phyloP scores from a whole-genome alignment of 2,888 invertebrate genomes.

The Frankliniella intonsa region DNA sequence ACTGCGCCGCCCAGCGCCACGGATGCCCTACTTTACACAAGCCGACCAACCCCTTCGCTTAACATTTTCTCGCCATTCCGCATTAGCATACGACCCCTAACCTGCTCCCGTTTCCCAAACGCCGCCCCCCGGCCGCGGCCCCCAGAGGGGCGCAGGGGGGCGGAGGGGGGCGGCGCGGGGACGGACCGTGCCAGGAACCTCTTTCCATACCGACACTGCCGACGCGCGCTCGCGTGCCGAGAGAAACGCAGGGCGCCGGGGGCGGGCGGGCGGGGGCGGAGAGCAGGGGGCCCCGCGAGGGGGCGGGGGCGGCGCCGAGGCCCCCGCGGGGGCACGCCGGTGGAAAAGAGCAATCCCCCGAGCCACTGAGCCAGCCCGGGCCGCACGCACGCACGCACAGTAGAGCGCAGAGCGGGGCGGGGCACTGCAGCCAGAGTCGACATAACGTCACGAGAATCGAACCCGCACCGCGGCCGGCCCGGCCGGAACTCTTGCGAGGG shows the following conservation, averaged over 20 bases:
- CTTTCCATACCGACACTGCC: not conserved
- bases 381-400: not conserved
- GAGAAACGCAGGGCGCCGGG: not conserved
- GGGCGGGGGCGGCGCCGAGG: not conserved
- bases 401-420: not conserved
- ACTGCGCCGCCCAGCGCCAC: constrained; percentile 11
- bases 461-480: not conserved
- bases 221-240: not conserved
- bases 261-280: not conserved
- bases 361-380: not conserved
- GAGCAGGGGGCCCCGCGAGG: not conserved
- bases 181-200: constrained; percentile 15
- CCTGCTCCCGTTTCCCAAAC: constrained; percentile 13
- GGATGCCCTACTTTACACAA: not conserved
- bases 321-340: constrained; percentile 9
- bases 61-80: not conserved
- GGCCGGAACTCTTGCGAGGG: constrained; percentile 4
- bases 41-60: constrained; percentile 11
- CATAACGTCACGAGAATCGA: not conserved
- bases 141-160: not conserved
- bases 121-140: not conserved
- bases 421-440: not conserved
- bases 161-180: constrained; percentile 19
- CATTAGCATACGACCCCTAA: constrained; percentile 17
- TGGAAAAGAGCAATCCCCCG: constrained; percentile 12